Evolutionary conservation across 2,888 invertebrate genomes (phyloP).

Genomic region (Chalcosyrphus nemorum): DNA sequence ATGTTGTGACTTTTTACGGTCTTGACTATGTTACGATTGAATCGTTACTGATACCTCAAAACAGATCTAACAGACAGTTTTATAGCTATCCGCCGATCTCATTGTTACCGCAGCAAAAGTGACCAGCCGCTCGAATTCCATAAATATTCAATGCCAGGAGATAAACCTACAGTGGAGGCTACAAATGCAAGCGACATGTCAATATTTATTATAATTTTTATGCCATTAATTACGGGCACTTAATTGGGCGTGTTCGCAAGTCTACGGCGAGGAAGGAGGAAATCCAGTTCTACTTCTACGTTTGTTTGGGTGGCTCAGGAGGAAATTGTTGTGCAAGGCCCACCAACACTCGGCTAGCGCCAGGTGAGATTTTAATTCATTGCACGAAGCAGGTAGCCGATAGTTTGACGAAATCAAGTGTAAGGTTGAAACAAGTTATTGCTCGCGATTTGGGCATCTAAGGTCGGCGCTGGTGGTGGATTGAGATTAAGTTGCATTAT

Average conservation of each 20-base stretch:
- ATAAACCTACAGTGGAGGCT: neutral
- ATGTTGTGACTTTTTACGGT: slow-evolving; percentile 22
- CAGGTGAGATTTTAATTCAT: neutral
- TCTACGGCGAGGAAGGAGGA: neutral
- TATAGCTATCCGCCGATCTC: slow-evolving; percentile 16
- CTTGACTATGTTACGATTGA: slow-evolving; percentile 76
- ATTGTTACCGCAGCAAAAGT: neutral
- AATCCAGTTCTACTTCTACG: neutral
- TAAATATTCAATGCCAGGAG: slow-evolving; percentile 38
- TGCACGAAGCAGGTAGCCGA: slow-evolving; percentile 15
- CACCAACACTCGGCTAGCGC: slow-evolving; percentile 17
- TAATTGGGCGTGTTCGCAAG: slow-evolving; percentile 53
- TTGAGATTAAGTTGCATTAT: neutral
- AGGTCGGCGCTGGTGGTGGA: slow-evolving; percentile 23
- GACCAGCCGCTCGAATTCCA: slow-evolving; percentile 22
- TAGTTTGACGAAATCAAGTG: slow-evolving; percentile 55
- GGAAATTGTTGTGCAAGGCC: neutral
- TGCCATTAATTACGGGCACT: slow-evolving; percentile 52
- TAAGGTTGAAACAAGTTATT: slow-evolving; percentile 54
- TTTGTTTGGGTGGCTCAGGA: neutral
- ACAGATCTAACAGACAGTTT: neutral
- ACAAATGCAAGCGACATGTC: slow-evolving; percentile 36
- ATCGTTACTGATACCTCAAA: slow-evolving; percentile 78
- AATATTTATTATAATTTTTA: slow-evolving; percentile 29
- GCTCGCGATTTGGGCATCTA: slow-evolving; percentile 17